These are phyloP conservation scores for Neotragus pygmaeus DNA, from an alignment of 2,113 vertebrate species.

Conservation along the genomic window DNA sequence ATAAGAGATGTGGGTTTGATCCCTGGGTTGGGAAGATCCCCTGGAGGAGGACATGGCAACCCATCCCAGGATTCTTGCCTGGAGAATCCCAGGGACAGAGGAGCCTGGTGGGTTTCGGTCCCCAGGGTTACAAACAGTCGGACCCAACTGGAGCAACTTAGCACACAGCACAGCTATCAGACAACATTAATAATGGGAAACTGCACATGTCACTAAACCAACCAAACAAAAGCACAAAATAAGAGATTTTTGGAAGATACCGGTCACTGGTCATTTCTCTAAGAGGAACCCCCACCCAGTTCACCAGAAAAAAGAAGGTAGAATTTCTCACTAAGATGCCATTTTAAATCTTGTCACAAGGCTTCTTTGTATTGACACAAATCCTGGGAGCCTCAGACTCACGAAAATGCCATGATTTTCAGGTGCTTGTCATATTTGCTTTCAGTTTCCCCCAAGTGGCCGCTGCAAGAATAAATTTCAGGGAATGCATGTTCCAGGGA, in stretches of 20 bases:
- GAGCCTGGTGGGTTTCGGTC: background rate
- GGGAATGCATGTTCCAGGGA: background rate
- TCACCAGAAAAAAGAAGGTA: background rate
- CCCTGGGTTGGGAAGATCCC: background rate
- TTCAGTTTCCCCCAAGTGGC: background rate
- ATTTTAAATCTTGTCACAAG: background rate
- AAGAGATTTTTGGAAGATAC: background rate
- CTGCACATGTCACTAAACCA: background rate
- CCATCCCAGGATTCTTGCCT: background rate
- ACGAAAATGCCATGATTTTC: background rate
- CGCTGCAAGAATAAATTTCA: conserved; percentile 26
- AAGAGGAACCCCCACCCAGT: background rate
- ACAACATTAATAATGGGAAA: background rate
- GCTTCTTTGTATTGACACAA: background rate
- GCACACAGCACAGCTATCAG: background rate
- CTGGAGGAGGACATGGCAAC: background rate
- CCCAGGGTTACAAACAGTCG: background rate
- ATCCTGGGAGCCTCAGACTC: conserved; percentile 13
- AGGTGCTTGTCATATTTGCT: background rate
- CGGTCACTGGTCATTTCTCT: background rate
- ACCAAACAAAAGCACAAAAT: background rate
- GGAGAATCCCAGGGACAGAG: background rate
- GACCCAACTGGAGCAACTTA: background rate
- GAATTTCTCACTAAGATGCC: background rate
- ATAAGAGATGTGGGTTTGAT: background rate